Evolutionary conservation across 2,113 vertebrate genomes (phyloP).

Genomic region (Forbesichthys papilliferus): DNA sequence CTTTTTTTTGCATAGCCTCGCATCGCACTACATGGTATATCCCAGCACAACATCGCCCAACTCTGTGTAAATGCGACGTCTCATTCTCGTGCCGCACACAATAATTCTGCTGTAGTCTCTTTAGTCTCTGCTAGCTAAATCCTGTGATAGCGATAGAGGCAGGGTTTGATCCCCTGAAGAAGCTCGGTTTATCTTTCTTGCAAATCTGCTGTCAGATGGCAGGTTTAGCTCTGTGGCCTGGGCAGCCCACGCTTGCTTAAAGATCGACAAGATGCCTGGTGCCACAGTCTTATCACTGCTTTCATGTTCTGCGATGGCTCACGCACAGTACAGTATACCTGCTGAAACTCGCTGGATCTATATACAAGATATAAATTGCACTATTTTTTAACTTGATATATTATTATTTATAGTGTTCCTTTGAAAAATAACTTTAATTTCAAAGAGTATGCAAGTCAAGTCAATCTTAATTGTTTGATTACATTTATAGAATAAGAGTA

Average conservation of each 20-base stretch:
- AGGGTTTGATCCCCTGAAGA: conserved; percentile 71
- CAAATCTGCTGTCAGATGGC: conserved; percentile 77
- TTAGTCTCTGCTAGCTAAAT: conserved; percentile 74
- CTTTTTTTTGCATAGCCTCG: conserved; percentile 52
- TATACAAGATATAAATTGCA: background rate
- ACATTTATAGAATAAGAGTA: background rate
- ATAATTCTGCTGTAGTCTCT: conserved; percentile 67
- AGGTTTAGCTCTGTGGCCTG: conserved; percentile 71
- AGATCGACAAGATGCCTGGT: conserved; percentile 49
- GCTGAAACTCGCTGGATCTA: background rate
- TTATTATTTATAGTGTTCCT: background rate
- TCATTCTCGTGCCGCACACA: conserved; percentile 65
- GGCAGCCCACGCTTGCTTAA: conserved; percentile 60
- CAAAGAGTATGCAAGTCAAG: background rate
- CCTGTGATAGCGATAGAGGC: conserved; percentile 74
- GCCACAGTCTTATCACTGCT: conserved; percentile 38
- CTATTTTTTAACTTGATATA: background rate
- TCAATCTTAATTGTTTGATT: background rate
- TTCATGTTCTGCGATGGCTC: conserved; percentile 18
- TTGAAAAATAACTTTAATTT: background rate
- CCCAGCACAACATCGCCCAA: conserved; percentile 53
- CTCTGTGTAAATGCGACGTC: conserved; percentile 59
- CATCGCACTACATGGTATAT: conserved; percentile 48
- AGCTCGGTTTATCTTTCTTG: conserved; percentile 78
- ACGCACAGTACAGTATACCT: background rate